Evolutionary conservation across 1,140 invertebrate genomes (phyloP).

Genomic region (Microvelia longipes): DNA sequence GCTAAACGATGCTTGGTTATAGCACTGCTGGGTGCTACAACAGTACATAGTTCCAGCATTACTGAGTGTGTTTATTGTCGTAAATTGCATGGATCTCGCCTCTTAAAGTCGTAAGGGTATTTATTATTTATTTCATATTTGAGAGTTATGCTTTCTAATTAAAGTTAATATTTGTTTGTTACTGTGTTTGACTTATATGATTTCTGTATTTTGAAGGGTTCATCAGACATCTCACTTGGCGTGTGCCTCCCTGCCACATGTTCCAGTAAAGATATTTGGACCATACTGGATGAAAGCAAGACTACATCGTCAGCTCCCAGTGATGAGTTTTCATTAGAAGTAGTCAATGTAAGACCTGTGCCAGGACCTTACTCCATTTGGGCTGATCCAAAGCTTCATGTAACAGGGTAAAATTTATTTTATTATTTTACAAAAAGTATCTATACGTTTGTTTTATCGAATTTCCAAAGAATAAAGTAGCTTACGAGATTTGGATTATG

Average conservation of each 20-base stretch:
- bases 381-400: conserved; percentile 49
- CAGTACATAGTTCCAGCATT: too few species aligned
- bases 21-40: too few species aligned
- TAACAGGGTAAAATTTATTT: conserved; percentile 44
- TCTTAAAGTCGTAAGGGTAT: too few species aligned
- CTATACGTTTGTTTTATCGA: neutral
- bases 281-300: conserved; percentile 33
- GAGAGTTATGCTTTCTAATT: too few species aligned
- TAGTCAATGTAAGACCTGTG: conserved; percentile 48
- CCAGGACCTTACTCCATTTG: conserved; percentile 50
- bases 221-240: conserved; percentile 32
- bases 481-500: too few species aligned
- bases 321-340: conserved; percentile 26
- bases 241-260: conserved; percentile 57
- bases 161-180: too few species aligned
- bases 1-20: too few species aligned
- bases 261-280: conserved; percentile 38
- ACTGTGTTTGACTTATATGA: too few species aligned
- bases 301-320: conserved; percentile 24
- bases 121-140: too few species aligned
- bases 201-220: neutral
- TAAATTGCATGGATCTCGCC: too few species aligned
- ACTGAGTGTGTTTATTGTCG: too few species aligned
- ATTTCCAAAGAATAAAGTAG: too few species aligned
- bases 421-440: conserved; percentile 5